Percentiles rank a stretch among this genome's conserved stretches.
Conservation (phyloP, 2,888 invertebrate genomes). For the Brachypalpus laphriformis region DNA sequence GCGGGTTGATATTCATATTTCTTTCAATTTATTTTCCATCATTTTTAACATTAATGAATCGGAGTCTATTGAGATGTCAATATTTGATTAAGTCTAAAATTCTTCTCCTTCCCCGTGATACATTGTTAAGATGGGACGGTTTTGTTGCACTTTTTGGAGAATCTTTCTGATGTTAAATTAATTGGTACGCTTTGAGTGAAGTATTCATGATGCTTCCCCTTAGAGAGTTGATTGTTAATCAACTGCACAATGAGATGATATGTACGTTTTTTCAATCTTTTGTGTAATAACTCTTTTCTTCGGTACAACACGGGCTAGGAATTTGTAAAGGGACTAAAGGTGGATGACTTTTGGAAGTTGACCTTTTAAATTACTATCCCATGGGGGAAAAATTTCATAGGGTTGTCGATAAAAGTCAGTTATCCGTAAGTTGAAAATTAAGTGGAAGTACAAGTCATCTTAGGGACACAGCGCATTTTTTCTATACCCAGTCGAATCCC, state of each 20-base stretch:
- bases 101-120: conserved; percentile 4
- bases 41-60: conserved; percentile 64
- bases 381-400: neutral
- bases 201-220: conserved; percentile 17
- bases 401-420: no score
- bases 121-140: neutral
- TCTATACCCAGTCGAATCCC: no score
- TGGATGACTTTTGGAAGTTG: conserved; percentile 30
- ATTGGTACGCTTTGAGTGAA: conserved; percentile 55
- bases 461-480: no score
- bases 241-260: conserved; percentile 48
- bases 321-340: conserved; percentile 20
- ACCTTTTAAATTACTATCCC: neutral
- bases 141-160: conserved; percentile 4
- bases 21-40: conserved; percentile 49
- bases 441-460: no score
- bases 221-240: conserved; percentile 40
- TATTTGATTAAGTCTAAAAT: conserved; percentile 72
- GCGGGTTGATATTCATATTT: conserved; percentile 65
- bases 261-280: conserved; percentile 22
- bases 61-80: conserved; percentile 73
- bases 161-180: conserved; percentile 62
- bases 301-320: neutral
- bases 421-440: no score
- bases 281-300: conserved; percentile 20